phyloP scores from a whole-genome alignment of 2,797 vertebrate species.

The Parauchenoglanis punctatus region DNA sequence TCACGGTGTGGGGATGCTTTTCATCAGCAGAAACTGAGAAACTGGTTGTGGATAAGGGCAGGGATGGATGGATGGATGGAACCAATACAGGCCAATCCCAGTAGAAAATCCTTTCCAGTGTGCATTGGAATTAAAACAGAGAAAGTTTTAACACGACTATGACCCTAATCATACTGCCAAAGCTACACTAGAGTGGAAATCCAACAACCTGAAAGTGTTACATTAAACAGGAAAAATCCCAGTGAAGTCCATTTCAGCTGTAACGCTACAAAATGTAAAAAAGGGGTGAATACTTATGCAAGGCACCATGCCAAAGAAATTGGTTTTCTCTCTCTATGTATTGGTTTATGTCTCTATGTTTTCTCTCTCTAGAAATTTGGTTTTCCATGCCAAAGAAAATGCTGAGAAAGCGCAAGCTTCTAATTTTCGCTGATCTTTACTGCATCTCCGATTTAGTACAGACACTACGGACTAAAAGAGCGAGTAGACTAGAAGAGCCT shows the following conservation, averaged over 20 bases:
- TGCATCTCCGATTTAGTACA: not conserved
- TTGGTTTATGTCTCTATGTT: too few species aligned
- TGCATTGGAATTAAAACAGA: not conserved
- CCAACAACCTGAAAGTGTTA: not conserved
- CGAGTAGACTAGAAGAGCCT: slow-evolving; percentile 34
- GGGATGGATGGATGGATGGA: not conserved
- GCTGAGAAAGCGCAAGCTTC: not conserved
- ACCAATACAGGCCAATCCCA: not conserved
- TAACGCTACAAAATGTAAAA: not conserved
- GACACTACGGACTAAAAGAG: not conserved
- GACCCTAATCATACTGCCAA: not conserved
- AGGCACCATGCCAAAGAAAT: not conserved
- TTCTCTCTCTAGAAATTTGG: too few species aligned
- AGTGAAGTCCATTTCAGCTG: not conserved
- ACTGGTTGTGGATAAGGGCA: not conserved
- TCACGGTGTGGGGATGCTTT: not conserved
- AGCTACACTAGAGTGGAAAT: not conserved
- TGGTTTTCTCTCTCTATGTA: too few species aligned
- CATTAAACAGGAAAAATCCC: not conserved
- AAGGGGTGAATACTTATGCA: not conserved
- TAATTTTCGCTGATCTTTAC: not conserved
- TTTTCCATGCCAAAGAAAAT: not conserved
- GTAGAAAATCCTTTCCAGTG: not conserved
- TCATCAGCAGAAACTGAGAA: not conserved
- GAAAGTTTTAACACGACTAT: not conserved